Conservation (phyloP, 1,140 invertebrate species). For the Limonius californicus region DNA sequence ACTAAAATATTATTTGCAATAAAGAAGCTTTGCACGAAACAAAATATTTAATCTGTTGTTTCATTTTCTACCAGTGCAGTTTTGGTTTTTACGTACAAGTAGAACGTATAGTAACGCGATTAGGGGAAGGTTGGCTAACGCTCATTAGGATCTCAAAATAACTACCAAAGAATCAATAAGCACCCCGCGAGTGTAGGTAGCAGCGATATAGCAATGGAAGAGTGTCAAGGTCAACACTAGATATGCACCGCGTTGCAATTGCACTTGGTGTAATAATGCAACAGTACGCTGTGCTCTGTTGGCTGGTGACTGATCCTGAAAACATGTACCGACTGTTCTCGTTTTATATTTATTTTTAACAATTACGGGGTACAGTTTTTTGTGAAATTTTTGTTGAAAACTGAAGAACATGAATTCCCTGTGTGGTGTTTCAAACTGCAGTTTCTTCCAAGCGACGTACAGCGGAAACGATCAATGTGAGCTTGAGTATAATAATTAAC, state of each 20-base stretch:
- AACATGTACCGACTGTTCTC: slow-evolving; percentile 15
- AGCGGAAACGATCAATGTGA: too few relatives aligned
- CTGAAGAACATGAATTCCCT: too few relatives aligned
- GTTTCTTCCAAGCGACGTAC: too few relatives aligned
- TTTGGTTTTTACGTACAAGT: too few relatives aligned
- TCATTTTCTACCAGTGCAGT: too few relatives aligned
- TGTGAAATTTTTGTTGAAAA: neutral
- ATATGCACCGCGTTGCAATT: slow-evolving; percentile 42
- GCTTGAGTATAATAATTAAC: too few relatives aligned
- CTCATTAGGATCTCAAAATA: slow-evolving; percentile 30
- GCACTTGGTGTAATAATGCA: slow-evolving; percentile 37
- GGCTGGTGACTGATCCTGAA: slow-evolving; percentile 12
- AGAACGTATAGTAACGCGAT: too few relatives aligned
- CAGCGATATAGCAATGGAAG: slow-evolving; percentile 31
- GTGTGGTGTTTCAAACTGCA: too few relatives aligned
- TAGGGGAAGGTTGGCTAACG: too few relatives aligned
- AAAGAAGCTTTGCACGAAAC: too few relatives aligned
- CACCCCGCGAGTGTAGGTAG: slow-evolving; percentile 19
- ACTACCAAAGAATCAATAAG: slow-evolving; percentile 37
- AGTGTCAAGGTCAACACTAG: slow-evolving; percentile 43
- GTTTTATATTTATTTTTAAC: slow-evolving; percentile 9
- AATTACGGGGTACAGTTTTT: neutral
- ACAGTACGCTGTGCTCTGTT: slow-evolving; percentile 29
- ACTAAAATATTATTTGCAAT: too few relatives aligned
- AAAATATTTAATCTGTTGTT: too few relatives aligned